Percentiles rank a stretch among this genome's conserved stretches.
These are phyloP conservation scores for Eupithecia vulgata DNA, from an alignment of 2,888 invertebrate genomes.

Conservation along the genomic window DNA sequence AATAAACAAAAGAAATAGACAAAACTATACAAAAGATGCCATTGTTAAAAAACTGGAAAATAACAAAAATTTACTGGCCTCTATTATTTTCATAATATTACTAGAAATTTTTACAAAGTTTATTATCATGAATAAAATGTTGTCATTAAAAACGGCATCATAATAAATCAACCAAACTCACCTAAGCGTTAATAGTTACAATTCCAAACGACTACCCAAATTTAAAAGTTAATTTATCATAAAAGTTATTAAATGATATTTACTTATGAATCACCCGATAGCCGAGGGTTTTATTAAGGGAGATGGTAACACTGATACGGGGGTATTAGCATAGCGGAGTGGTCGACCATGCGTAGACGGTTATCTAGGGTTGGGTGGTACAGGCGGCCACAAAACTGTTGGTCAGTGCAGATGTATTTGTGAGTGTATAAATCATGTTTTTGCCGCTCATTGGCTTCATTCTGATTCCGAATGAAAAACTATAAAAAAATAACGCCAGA, in stretches of 20 bases:
- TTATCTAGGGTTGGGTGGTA: constrained; percentile 32
- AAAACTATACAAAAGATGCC: not conserved
- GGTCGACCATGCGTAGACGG: constrained; percentile 59
- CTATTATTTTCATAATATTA: too few relatives aligned
- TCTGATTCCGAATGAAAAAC: not conserved
- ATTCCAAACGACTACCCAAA: constrained; percentile 10
- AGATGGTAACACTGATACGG: constrained; percentile 56
- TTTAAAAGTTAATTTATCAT: constrained; percentile 11
- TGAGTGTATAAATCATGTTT: not conserved
- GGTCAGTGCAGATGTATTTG: not conserved
- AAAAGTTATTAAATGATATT: constrained; percentile 8
- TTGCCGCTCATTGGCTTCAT: not conserved
- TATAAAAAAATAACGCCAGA: not conserved
- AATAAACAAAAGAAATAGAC: not conserved
- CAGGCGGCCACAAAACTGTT: constrained; percentile 13
- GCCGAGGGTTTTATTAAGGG: constrained; percentile 45
- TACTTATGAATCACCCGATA: constrained; percentile 16
- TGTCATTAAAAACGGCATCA: not conserved
- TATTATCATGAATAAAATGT: too few relatives aligned
- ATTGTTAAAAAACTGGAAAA: not conserved
- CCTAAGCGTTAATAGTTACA: not conserved
- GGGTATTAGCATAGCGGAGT: constrained; percentile 66
- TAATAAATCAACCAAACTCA: not conserved
- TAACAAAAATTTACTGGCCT: not conserved
- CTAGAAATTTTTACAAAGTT: too few relatives aligned